phyloP scores from a whole-genome alignment of 2,888 invertebrate species.

The Papilio elwesi region DNA sequence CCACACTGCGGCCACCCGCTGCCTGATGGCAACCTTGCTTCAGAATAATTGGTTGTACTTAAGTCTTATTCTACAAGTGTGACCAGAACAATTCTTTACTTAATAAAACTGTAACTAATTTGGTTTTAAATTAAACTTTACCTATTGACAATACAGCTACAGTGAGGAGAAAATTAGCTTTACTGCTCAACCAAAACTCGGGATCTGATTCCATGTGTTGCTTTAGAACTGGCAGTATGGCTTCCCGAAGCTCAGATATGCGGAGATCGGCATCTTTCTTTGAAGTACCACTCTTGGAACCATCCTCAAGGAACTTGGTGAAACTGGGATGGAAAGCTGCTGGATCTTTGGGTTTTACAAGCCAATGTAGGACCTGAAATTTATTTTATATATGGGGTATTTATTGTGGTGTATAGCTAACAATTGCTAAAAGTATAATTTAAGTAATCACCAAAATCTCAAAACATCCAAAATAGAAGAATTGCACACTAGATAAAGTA shows the following conservation, averaged over 20 bases:
- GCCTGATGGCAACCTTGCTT: no score
- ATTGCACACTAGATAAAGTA: no score
- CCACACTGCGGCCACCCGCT: no score
- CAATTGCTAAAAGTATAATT: no score
- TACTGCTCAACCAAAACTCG: conserved; percentile 87
- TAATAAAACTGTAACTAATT: background rate
- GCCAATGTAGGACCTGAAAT: conserved; percentile 88
- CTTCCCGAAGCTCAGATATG: conserved; percentile 87
- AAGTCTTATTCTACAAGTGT: no score
- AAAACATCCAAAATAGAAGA: no score
- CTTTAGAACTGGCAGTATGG: conserved; percentile 85
- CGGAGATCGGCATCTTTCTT: conserved; percentile 89
- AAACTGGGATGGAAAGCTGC: conserved; percentile 93
- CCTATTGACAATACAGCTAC: conserved; percentile 88
- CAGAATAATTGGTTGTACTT: no score
- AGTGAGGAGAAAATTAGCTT: conserved; percentile 87
- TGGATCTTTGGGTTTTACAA: conserved; percentile 92
- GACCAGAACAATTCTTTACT: background rate
- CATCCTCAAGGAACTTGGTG: conserved; percentile 88
- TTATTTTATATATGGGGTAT: conserved; percentile 1
- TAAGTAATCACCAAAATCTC: no score
- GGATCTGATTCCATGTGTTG: conserved; percentile 84
- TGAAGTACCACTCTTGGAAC: conserved; percentile 88
- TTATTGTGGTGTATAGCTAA: no score
- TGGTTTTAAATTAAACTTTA: conserved; percentile 51